A percentile compares a stretch with the other conserved stretches of the same genome.
Conservation (phyloP, 2,888 invertebrate genomes). For the Hyposoter dolosus region DNA sequence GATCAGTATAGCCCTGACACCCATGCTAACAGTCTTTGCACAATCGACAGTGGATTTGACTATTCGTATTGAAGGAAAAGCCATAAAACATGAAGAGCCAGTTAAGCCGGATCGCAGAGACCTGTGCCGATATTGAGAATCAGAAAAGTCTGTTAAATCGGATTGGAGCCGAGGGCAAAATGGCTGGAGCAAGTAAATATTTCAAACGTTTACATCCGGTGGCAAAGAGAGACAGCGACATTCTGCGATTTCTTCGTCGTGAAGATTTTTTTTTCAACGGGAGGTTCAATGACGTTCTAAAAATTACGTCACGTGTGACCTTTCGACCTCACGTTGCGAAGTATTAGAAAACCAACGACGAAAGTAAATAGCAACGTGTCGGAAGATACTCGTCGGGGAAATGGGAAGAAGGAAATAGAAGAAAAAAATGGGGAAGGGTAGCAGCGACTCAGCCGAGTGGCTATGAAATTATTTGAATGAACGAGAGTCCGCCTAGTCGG, state of each 20-base stretch:
- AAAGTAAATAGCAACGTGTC: constrained; percentile 14
- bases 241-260: background rate
- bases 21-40: background rate
- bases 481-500: constrained; percentile 74
- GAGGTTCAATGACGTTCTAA: constrained; percentile 34
- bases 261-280: constrained; percentile 6
- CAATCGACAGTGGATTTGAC: background rate
- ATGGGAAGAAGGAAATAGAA: constrained; percentile 13
- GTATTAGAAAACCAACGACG: constrained; percentile 17
- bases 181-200: background rate
- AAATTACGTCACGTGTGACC: constrained; percentile 42
- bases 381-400: constrained; percentile 20
- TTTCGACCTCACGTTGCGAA: constrained; percentile 18
- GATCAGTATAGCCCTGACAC: background rate
- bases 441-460: constrained; percentile 37
- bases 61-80: background rate
- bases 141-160: background rate
- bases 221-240: background rate
- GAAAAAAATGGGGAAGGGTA: constrained; percentile 5
- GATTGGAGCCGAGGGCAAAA: background rate
- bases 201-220: background rate
- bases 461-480: constrained; percentile 81
- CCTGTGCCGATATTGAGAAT: background rate
- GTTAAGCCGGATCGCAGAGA: background rate
- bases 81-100: background rate